These are phyloP conservation scores for Gadopsis bispinosus DNA, from an alignment of 2,797 vertebrate species.

Conservation along the genomic window DNA sequence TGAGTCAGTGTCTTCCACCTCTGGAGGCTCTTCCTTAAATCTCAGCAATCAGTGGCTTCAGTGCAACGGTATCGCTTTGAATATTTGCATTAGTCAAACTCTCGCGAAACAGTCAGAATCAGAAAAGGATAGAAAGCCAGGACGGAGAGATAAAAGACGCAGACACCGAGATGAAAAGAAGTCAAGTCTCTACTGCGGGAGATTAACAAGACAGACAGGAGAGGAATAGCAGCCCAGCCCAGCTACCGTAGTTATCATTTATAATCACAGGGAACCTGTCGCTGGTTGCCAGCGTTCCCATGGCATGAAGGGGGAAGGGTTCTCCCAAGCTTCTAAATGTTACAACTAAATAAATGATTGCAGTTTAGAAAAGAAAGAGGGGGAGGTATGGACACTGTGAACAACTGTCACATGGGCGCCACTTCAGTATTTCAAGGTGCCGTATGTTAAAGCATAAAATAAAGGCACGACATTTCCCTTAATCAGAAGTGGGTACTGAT, in stretches of 20 bases:
- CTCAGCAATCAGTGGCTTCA: conserved; percentile 8
- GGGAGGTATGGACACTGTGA: conserved; percentile 8
- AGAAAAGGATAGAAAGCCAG: not conserved
- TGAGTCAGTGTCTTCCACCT: conserved; percentile 1
- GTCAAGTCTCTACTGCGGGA: conserved; percentile 36
- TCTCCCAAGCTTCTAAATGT: conserved; percentile 31
- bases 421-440: conserved; percentile 36
- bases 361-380: conserved; percentile 39
- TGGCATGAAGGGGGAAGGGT: conserved; percentile 12
- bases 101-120: not conserved
- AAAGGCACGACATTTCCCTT: not conserved
- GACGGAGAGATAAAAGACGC: conserved; percentile 43
- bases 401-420: conserved; percentile 35
- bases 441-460: conserved; percentile 14
- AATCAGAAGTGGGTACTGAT: not conserved
- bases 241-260: conserved; percentile 52
- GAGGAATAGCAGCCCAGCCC: conserved; percentile 48
- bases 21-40: conserved; percentile 7
- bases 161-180: conserved; percentile 43
- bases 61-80: not conserved
- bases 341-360: conserved; percentile 49
- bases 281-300: conserved; percentile 31
- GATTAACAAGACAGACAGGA: conserved; percentile 54
- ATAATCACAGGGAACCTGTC: conserved; percentile 60
- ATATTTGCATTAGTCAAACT: conserved; percentile 13